Conservation (phyloP, 2,113 vertebrate genomes). For the Tupaia tana region DNA sequence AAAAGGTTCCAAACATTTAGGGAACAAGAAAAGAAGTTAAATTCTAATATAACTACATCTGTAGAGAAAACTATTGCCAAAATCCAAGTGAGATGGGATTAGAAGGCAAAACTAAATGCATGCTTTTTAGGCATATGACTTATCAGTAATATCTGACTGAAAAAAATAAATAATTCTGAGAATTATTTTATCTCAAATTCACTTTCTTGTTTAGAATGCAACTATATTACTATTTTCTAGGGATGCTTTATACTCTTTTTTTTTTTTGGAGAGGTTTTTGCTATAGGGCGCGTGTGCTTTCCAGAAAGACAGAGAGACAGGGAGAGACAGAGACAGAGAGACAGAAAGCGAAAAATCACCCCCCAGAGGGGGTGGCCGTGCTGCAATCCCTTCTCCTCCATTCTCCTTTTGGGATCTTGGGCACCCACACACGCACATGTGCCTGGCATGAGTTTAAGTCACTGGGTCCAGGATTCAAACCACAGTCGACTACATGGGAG, state of each 20-base stretch:
- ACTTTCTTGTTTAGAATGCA: background rate
- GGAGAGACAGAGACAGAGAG: background rate
- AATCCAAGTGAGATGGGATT: background rate
- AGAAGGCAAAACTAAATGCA: background rate
- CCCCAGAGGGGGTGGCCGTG: no score
- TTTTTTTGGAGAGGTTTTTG: no score
- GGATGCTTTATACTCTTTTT: background rate
- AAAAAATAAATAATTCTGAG: background rate
- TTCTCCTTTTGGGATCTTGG: no score
- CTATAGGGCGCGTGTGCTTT: no score
- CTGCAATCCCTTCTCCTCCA: no score
- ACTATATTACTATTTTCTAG: background rate
- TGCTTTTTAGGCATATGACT: background rate
- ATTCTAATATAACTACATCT: background rate
- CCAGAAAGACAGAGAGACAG: background rate
- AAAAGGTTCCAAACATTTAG: background rate
- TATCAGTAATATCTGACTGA: background rate
- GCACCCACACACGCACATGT: no score
- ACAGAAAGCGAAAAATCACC: no score
- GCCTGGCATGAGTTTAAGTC: no score
- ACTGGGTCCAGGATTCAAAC: no score
- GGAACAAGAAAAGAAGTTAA: background rate
- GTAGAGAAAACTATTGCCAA: background rate
- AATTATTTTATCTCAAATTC: background rate
- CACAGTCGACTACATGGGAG: no score